These are phyloP conservation scores for Notocelia uddmanniana DNA, from an alignment of 2,888 invertebrate genomes.

Conservation along the genomic window DNA sequence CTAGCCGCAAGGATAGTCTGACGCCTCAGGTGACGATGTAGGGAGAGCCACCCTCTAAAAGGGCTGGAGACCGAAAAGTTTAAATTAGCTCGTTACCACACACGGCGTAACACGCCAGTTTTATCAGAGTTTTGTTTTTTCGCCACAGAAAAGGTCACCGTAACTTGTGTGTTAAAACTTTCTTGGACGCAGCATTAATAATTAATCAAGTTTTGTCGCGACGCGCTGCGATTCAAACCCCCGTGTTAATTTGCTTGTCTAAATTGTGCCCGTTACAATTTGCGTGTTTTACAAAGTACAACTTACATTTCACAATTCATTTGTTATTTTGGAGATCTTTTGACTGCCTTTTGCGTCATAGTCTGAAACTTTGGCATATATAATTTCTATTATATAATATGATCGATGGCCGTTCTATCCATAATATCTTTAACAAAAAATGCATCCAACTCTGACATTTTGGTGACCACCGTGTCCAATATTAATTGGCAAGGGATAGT, in stretches of 20 bases:
- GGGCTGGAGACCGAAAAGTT: constrained; percentile 81
- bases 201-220: constrained; percentile 68
- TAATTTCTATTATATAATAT: constrained; percentile 45
- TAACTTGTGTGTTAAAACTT: constrained; percentile 75
- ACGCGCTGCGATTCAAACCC: constrained; percentile 54
- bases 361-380: constrained; percentile 15
- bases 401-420: constrained; percentile 64
- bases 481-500: constrained; percentile 84
- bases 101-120: constrained; percentile 75
- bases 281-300: constrained; percentile 1
- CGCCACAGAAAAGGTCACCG: constrained; percentile 74
- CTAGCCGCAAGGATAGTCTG: constrained; percentile 67
- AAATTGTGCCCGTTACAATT: constrained; percentile 45
- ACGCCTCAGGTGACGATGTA: constrained; percentile 77
- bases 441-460: constrained; percentile 73
- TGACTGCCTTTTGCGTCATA: constrained; percentile 37
- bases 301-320: neutral
- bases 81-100: constrained; percentile 86
- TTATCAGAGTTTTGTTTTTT: constrained; percentile 80
- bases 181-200: constrained; percentile 72
- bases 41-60: constrained; percentile 67
- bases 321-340: constrained; percentile 9
- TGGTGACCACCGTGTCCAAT: constrained; percentile 81
- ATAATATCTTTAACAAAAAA: constrained; percentile 67
- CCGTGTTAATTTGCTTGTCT: constrained; percentile 59